Percentiles rank a stretch among this genome's conserved stretches.
Conservation (phyloP, 1,140 invertebrate genomes). For the Drosophila prosaltans region DNA sequence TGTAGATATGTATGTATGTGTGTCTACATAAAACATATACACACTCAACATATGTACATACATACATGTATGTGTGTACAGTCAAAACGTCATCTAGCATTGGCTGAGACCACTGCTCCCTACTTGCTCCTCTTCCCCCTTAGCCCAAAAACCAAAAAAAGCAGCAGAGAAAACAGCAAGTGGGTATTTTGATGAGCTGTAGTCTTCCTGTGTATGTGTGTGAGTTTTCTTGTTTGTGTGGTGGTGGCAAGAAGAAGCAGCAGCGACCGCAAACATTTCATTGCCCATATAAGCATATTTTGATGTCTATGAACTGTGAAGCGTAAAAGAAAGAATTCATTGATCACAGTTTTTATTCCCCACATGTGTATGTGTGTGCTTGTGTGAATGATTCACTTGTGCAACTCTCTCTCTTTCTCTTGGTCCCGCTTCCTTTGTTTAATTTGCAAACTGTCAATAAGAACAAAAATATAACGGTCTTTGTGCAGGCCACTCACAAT, state of each 20-base stretch:
- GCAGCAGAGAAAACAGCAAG: conserved; percentile 54
- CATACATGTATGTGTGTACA: conserved; percentile 55
- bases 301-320: conserved; percentile 47
- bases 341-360: conserved; percentile 58
- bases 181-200: conserved; percentile 67
- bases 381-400: conserved; percentile 58
- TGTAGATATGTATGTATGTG: neutral
- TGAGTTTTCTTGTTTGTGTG: conserved; percentile 35
- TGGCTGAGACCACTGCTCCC: conserved; percentile 13
- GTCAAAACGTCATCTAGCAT: conserved; percentile 67
- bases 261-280: conserved; percentile 73
- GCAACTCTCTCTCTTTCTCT: conserved; percentile 4
- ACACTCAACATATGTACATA: conserved; percentile 34
- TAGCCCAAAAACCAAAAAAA: conserved; percentile 42
- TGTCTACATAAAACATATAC: conserved; percentile 41
- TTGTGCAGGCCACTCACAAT: conserved; percentile 50
- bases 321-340: conserved; percentile 66
- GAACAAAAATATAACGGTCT: conserved; percentile 67
- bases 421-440: conserved; percentile 55
- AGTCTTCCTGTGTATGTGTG: conserved; percentile 24
- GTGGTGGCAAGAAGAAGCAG: conserved; percentile 75
- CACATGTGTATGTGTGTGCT: conserved; percentile 29
- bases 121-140: neutral
- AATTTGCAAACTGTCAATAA: conserved; percentile 50
- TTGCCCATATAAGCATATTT: conserved; percentile 74